These are phyloP conservation scores for Mormyrus hasselquistii DNA, from an alignment of 2,797 vertebrate species.

Conservation along the genomic window DNA sequence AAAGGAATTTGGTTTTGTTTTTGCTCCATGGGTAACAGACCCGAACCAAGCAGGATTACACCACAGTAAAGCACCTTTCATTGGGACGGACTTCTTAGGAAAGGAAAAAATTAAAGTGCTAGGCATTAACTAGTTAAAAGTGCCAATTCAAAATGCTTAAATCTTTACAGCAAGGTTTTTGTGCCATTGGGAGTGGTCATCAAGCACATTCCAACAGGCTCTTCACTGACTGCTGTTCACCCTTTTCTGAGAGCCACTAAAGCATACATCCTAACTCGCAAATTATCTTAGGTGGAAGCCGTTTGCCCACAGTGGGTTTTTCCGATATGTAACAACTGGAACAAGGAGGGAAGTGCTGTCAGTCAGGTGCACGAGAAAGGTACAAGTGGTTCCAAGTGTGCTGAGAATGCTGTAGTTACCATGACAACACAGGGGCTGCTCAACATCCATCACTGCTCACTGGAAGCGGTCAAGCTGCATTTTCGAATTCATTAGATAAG, in stretches of 20 bases:
- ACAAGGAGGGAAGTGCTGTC: not conserved
- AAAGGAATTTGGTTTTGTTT: conserved; percentile 1
- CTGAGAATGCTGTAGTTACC: not conserved
- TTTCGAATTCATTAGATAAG: not conserved
- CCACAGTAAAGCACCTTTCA: conserved; percentile 16
- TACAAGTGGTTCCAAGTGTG: not conserved
- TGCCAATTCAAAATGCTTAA: conserved; percentile 14
- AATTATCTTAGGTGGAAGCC: not conserved
- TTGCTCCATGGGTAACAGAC: not conserved
- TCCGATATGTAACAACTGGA: not conserved
- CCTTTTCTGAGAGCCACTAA: not conserved
- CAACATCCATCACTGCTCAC: not conserved
- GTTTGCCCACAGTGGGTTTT: conserved; percentile 1
- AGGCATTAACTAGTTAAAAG: conserved; percentile 1
- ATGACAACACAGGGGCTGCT: not conserved
- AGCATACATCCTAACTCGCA: not conserved
- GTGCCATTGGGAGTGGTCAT: not conserved
- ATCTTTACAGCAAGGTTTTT: not conserved
- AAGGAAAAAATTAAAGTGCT: conserved; percentile 16
- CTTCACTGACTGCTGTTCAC: not conserved
- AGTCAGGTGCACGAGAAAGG: not conserved
- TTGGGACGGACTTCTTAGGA: not conserved
- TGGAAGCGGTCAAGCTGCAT: not conserved
- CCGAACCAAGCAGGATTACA: not conserved
- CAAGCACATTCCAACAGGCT: not conserved